Base-by-base conservation (phyloP, 2,113 vertebrate species). In the Xiphophorus maculatus region DNA sequence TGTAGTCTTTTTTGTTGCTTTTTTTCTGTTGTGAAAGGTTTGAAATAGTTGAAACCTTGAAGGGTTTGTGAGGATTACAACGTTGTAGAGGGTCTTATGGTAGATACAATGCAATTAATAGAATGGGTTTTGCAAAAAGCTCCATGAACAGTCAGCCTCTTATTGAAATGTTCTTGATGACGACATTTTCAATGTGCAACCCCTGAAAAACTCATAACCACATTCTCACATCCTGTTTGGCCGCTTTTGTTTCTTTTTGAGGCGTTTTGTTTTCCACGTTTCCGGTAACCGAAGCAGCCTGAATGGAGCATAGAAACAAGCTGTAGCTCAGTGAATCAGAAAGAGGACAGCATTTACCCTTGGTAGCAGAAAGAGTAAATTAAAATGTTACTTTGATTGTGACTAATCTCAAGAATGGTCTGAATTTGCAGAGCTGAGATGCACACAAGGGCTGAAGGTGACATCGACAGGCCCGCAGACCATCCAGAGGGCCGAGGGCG, bases 401-500 rank as follows among this genome's bases (percentile, higher is more conserved):
- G 30, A 80, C 63, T 73, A 15, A 77, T 72, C 62, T 58, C 1
- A 67, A n/a, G 5, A 13, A 35, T 19, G 73, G 28, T 77, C 5
- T 81, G 44, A 35, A 71, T 80, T 76, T 83, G 11, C 15, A 84
- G 88, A 74, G 37, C 2, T 81, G 67, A 79, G 68, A 76, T 48
- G 64, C 12, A 32, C 76, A 1, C 63, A 35, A 51, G 90, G 83
- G 19, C 76, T 94, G 87, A 79, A 78, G 80, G 83, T 95, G 77
- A 92, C 81, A 12, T 91, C 90, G 6, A 87, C 48, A 0, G 86
- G 92, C 0, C 87, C 89, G 3, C 91, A 96, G 83, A 93, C 93
- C 25, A 64, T 97, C 28, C 93, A 93, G 64, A 90, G 92, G 80
- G 95, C 96, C 0, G 93, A 94, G 85, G 96, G 96, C 0, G 94